phyloP scores from a whole-genome alignment of 1,140 invertebrate species.

The Pentalonia nigronervosa region DNA sequence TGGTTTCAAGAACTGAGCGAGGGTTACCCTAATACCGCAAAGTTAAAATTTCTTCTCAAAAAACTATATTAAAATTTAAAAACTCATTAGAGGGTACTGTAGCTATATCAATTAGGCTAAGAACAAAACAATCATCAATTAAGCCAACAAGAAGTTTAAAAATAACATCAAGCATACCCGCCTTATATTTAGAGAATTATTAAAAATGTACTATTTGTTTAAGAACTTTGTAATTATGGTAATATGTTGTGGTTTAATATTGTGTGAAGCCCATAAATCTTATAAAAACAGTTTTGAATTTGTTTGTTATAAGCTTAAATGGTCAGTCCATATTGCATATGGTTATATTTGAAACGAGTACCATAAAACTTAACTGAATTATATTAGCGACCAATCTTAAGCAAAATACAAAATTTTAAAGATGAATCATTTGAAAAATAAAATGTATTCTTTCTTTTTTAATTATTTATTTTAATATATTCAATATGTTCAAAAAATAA shows the following conservation, averaged over 20 bases:
- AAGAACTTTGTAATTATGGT: not conserved
- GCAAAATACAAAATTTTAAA: not conserved
- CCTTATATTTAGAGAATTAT: not conserved
- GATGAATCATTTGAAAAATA: not conserved
- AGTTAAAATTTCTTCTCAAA: not conserved
- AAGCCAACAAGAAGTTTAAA: not conserved
- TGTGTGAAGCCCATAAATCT: not conserved
- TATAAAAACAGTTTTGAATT: not conserved
- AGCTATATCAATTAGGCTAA: not conserved
- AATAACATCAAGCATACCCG: not conserved
- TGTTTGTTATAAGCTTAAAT: not conserved
- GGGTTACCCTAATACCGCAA: not conserved
- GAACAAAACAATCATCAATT: not conserved
- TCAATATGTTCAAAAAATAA: too few relatives aligned
- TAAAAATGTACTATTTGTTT: not conserved
- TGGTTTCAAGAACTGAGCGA: not conserved
- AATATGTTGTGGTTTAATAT: not conserved
- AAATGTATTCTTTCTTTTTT: too few relatives aligned
- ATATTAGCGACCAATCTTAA: not conserved
- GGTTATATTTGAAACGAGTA: too few relatives aligned
- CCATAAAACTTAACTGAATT: too few relatives aligned
- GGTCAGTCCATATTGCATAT: not conserved
- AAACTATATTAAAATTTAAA: constrained; percentile 19
- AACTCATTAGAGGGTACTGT: not conserved
- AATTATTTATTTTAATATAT: too few relatives aligned